phyloP scores from a whole-genome alignment of 2,113 vertebrate species.

The Lepus americanus region DNA sequence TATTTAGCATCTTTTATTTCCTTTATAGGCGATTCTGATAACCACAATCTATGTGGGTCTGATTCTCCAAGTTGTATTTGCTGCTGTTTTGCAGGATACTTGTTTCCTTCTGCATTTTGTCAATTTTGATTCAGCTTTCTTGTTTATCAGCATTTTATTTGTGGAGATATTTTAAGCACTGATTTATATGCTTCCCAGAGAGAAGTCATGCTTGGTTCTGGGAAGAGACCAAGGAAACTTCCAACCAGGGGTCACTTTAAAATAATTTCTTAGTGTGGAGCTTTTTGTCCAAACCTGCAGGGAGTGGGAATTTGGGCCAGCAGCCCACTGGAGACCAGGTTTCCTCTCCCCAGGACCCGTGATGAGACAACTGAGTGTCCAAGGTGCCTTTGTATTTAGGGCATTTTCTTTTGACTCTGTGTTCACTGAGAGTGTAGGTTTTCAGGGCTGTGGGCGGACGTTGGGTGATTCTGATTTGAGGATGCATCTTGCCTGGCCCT shows the following conservation, averaged over 20 bases:
- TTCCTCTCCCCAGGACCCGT: not conserved
- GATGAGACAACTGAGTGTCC: not conserved
- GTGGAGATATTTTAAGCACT: not conserved
- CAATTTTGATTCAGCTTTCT: not conserved
- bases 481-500: not conserved
- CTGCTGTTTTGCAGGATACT: not conserved
- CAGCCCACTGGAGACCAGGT: not conserved
- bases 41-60: not conserved
- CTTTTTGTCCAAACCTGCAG: not conserved
- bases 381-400: not conserved
- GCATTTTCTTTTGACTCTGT: not conserved
- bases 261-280: constrained; percentile 17
- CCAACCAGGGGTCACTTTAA: not conserved
- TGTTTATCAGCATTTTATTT: constrained; percentile 2
- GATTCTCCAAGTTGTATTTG: constrained; percentile 2
- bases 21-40: not conserved
- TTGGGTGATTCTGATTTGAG: not conserved
- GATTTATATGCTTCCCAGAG: not conserved
- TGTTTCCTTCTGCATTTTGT: not conserved
- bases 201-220: not conserved
- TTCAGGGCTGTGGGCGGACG: not conserved
- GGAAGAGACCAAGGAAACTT: not conserved
- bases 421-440: not conserved
- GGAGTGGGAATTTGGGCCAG: not conserved
- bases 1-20: not conserved